Evolutionary conservation across 2,888 invertebrate species (phyloP), one percentile per base, ranked within the genome.

Genomic region (Eupithecia dodoneata): DNA sequence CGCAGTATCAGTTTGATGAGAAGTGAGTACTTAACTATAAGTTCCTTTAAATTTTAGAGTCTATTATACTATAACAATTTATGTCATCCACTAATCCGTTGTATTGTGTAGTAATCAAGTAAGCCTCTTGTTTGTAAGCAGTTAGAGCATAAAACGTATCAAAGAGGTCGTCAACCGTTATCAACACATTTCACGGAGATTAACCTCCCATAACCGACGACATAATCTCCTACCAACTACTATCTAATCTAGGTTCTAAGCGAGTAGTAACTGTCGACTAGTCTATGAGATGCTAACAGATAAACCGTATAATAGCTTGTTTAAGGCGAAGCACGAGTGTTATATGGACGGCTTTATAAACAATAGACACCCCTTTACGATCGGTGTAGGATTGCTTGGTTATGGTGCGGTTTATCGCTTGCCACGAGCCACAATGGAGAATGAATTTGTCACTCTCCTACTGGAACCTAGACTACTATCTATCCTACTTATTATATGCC

Each of bases 1-100:
- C 97, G n/a, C 98, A 99, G 92, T 99, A 99, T 90, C 96, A 96
- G 80, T 98, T 99, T 88, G 97, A 98, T 90, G 97, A 97, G 81
- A 97, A 97, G 96, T 98, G 93, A 96, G 96, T 52, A 97, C 30
- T 30, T 30, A 30, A 30, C 30, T 97, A 96, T 98, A 93, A 96
- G 66, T 66, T 42, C 7, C 13, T 12, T 63, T 12, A 4, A 30
- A 63, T 10, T 30, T 63, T 10, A 12, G 30, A 30, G 30, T 4
- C 30, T 30, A 63, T 30, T 59, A 4, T 15, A 5, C 9, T 59
- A 18, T 10, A 59, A 59, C 18, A 13, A 13, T 13, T 18, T 18
- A 65, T 66, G 42, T 42, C 15, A 69, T 18, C 45, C 7, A 69
- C n/a, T 69, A n/a, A 69, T 47, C 70, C 72, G 2, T 41, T 45